These are phyloP conservation scores for Lepidochrysops patricia DNA, from an alignment of 2,888 invertebrate genomes.

Conservation along the genomic window DNA sequence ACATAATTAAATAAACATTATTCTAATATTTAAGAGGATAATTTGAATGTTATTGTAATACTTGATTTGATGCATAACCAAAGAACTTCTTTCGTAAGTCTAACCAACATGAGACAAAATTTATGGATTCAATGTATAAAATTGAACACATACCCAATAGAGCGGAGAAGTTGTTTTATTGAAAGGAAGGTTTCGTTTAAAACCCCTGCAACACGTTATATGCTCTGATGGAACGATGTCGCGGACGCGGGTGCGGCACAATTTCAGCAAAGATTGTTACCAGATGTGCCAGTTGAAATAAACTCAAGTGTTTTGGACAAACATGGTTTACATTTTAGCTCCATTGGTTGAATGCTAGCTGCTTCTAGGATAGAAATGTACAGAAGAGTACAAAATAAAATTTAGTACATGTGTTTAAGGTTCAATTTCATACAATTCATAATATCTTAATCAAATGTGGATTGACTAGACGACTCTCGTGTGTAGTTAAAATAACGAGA, in stretches of 20 bases:
- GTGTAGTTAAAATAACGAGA: not conserved
- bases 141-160: not conserved
- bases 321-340: too few relatives aligned
- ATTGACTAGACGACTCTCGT: slow-evolving; percentile 1
- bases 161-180: too few relatives aligned
- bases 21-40: not conserved
- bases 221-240: too few relatives aligned
- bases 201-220: too few relatives aligned
- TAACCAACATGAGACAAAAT: not conserved
- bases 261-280: too few relatives aligned
- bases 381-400: not conserved
- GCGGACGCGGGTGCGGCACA: too few relatives aligned
- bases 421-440: not conserved
- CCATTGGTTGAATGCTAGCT: too few relatives aligned
- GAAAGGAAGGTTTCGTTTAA: too few relatives aligned
- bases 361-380: too few relatives aligned
- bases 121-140: not conserved
- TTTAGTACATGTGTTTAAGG: not conserved
- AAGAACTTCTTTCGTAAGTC: not conserved
- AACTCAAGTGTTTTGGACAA: too few relatives aligned
- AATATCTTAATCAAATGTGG: not conserved
- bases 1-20: not conserved
- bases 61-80: not conserved
- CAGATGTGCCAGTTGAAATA: too few relatives aligned
- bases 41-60: not conserved